Base-by-base conservation (phyloP, 2,888 invertebrate genomes). In the Caenorhabditis angaria region DNA sequence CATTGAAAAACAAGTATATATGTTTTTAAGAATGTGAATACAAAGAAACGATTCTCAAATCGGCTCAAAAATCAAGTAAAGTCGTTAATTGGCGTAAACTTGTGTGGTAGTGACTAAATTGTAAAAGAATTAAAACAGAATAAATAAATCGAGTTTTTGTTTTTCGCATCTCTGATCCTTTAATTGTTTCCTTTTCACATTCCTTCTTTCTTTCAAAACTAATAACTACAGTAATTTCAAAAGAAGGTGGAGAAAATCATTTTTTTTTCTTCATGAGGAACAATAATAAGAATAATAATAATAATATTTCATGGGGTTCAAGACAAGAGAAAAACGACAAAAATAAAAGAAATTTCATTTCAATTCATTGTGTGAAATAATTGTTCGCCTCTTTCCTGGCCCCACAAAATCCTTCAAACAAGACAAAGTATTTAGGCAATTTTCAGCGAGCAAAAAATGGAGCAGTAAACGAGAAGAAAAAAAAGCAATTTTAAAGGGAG, bases 121-220 rank as follows among this genome's bases (percentile, higher is more conserved):
- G 66, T 71, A 71, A 71, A 70, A 66, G 71, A 66, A 71, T 71
- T 66, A 71, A 62, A 61, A 65, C 4, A n/a, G 22, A 8, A 25
- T 8, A 32, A 56, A 56, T 28, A 73, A 73, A 73, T 73, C 68
- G 55, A 73, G 68, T 73, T 73, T 68, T 64, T 68, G 68, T 73
- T 73, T 68, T 64, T 68, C 73, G 68, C 61, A 68, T 69, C 68
- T 73, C 68, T 73, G 68, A 72, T 72, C 72, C 72, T 65, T 67
- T 72, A 72, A 72, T 72, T 35, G 22, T 27, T 51, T 27, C 32
- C 32, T n/a, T 35, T 56, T 56, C 18, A 41, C 41, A 41, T 18
- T 18, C 10, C 10, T 41, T 41, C 18, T 10, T 41, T 41, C 12
- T 32, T 12, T 32, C 32, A 12, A 12, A 41, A 18, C 18, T 18